Base-by-base conservation (phyloP, 2,888 invertebrate species). In the Melangyna quadrimaculata region DNA sequence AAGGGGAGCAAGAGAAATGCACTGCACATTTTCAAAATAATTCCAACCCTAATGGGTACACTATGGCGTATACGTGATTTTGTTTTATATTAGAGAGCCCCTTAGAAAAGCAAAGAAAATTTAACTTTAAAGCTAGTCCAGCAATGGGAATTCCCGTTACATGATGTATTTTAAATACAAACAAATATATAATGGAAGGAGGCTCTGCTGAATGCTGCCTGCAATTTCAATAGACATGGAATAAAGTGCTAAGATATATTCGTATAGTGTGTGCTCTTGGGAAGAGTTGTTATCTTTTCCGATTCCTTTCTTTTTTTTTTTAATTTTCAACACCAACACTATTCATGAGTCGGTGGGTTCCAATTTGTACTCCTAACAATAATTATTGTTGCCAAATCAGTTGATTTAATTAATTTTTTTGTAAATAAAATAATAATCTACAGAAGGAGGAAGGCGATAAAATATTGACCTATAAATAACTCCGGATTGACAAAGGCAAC, bases 281-380 rank as follows among this genome's bases (percentile, higher is more conserved):
- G 57, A 72, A 59, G 61, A 80, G 55, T 67, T 77, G 71, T 61
- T 72, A 81, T 77, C 65, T 65, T 59, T 67, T 77, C 37, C 22
- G 59, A 61, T 77, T 77, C 51, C 57, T 77, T 82, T 53, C 71
- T 59, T 24, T 12, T 12, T 40, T 19, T 29, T 24, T 37, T 51
- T 51, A n/a, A 27, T 35, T 61, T 27, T 24, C 3, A 29, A 10
- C 40, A n/a, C 19, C 14, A 29, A 43, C 65, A 19, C 40, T n/a
- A n/a, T 61, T 61, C 40, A 35, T 37, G 37, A 24, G 65, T 19
- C 29, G 29, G 27, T 32, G 14, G 67, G 17, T 2, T 9, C 19
- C 51, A 51, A 51, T 67, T 67, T 67, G 67, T 6, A 51, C 24
- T 51, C 22, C 32, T 22, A 17, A 35, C 2, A n/a, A n/a, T n/a